Evolutionary conservation across 2,113 vertebrate genomes (phyloP).

Genomic region (Euleptes europaea): DNA sequence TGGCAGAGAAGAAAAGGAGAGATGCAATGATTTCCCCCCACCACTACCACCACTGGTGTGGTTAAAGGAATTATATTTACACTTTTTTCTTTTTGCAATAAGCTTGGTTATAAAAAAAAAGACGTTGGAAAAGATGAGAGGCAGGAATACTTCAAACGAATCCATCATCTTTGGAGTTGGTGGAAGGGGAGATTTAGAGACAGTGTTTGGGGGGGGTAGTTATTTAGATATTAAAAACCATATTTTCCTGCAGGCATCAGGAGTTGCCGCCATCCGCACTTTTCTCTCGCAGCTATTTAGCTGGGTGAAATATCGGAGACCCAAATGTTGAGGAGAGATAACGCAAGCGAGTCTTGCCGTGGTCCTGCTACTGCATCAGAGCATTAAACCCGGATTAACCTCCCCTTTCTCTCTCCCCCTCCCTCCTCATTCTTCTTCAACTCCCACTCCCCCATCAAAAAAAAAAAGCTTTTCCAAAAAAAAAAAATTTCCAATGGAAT

Average conservation of each 20-base stretch:
- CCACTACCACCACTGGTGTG: slow-evolving; percentile 50
- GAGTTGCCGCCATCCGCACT: slow-evolving; percentile 91
- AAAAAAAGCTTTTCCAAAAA: neutral
- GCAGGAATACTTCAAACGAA: slow-evolving; percentile 97
- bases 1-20: slow-evolving; percentile 47
- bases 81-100: slow-evolving; percentile 73
- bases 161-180: slow-evolving; percentile 92
- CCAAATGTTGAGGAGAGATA: slow-evolving; percentile 99
- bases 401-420: slow-evolving; percentile 80
- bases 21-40: neutral
- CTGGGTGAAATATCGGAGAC: slow-evolving; percentile 96
- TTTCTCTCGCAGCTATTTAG: slow-evolving; percentile 95
- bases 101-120: slow-evolving; percentile 84
- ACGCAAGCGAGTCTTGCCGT: slow-evolving; percentile 90
- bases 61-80: slow-evolving; percentile 91
- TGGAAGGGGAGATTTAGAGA: slow-evolving; percentile 92
- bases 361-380: slow-evolving; percentile 90
- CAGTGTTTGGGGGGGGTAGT: slow-evolving; percentile 87
- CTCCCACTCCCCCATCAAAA: slow-evolving; percentile 74
- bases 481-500: slow-evolving; percentile 78
- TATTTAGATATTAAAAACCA: slow-evolving; percentile 99
- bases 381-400: slow-evolving; percentile 99
- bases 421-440: slow-evolving; percentile 72
- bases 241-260: slow-evolving; percentile 95
- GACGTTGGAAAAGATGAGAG: slow-evolving; percentile 80